phyloP scores from a whole-genome alignment of 2,888 invertebrate species.

The Nomada ruficornis region DNA sequence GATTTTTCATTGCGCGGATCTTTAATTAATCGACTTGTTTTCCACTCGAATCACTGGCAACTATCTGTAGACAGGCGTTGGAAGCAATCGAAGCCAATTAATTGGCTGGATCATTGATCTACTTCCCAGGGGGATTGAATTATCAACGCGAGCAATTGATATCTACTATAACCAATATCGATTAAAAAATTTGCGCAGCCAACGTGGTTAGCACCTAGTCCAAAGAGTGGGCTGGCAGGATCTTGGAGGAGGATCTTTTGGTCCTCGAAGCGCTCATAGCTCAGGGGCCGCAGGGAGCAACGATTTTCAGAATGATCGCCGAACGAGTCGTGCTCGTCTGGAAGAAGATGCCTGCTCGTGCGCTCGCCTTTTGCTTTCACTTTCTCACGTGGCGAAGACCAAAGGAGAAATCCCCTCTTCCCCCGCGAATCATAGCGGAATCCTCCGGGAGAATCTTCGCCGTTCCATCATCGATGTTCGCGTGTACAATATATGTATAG shows the following conservation, averaged over 20 bases:
- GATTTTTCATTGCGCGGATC: not conserved
- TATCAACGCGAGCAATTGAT: not conserved
- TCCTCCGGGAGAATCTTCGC: conserved; percentile 44
- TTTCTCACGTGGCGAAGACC: conserved; percentile 78
- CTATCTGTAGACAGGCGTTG: not conserved
- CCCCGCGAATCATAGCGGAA: not conserved
- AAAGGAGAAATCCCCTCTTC: conserved; percentile 60
- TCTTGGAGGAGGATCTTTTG: not conserved
- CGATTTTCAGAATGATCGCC: conserved; percentile 65
- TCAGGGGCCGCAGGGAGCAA: conserved; percentile 29
- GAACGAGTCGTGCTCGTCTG: conserved; percentile 52
- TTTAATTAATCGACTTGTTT: conserved; percentile 8
- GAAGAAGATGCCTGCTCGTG: conserved; percentile 52
- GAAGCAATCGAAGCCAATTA: not conserved
- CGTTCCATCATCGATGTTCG: conserved; percentile 23
- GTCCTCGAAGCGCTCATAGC: conserved; percentile 4
- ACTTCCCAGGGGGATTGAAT: not conserved
- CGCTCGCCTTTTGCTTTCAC: conserved; percentile 77
- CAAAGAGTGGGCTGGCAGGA: not conserved
- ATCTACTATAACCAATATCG: not conserved
- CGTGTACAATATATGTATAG: conserved; percentile 16
- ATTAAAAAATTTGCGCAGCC: not conserved
- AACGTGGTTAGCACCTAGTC: not conserved
- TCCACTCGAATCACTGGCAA: not conserved
- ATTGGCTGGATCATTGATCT: not conserved